phyloP scores from a whole-genome alignment of 2,797 vertebrate genomes.

The Cynopterus sphinx region DNA sequence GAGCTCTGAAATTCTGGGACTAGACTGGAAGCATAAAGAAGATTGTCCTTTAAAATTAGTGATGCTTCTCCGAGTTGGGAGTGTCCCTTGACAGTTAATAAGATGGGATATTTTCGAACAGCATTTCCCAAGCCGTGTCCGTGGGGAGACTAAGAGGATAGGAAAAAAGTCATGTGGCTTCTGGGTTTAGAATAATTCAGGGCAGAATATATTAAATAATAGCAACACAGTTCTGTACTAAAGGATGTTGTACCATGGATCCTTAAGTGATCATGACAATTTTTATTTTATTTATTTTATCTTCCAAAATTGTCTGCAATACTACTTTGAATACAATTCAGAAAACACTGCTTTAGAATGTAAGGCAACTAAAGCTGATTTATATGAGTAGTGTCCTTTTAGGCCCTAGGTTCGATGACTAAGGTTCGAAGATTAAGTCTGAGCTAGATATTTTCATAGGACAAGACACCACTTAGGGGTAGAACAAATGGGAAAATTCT shows the following conservation, averaged over 20 bases:
- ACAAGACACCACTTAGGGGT: not conserved
- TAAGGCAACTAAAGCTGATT: not conserved
- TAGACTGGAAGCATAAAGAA: not conserved
- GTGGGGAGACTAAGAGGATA: not conserved
- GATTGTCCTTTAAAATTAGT: not conserved
- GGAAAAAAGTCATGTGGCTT: not conserved
- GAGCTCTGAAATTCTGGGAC: not conserved
- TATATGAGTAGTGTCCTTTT: not conserved
- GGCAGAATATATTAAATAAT: not conserved
- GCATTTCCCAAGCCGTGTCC: not conserved
- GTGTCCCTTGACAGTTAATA: not conserved
- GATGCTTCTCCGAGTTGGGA: not conserved
- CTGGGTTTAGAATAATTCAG: not conserved
- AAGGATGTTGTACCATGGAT: rapidly evolving
- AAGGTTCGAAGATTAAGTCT: not conserved
- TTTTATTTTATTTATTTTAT: not conserved
- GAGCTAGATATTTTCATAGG: not conserved
- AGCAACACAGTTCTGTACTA: not conserved
- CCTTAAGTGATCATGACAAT: not conserved
- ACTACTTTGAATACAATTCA: not conserved
- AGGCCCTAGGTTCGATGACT: not conserved
- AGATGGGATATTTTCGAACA: not conserved
- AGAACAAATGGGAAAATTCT: not conserved
- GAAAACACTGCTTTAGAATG: not conserved
- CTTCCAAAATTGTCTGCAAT: not conserved